Base-by-base conservation (phyloP, 2,888 invertebrate genomes). In the Ceramica pisi region DNA sequence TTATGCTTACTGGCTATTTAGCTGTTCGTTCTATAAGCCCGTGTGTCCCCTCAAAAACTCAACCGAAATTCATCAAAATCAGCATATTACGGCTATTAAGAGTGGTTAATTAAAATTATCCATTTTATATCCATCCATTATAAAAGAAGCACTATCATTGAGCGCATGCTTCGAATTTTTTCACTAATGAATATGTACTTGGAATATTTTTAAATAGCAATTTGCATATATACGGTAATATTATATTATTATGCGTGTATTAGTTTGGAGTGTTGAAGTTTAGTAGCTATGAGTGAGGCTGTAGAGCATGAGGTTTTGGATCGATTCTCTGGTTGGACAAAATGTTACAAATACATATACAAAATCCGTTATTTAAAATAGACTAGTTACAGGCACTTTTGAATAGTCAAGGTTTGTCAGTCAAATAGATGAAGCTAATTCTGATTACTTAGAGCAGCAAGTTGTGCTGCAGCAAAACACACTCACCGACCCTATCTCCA, bases 141-240 rank as follows among this genome's bases (percentile, higher is more conserved):
- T 55, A 21, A 21, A 59, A 35, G 67, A 56, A 65, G 51, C 51
- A 9, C 23, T 9, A n/a, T 10, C 48, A 67, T 51, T 57, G 68
- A 80, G 48, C 60, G 60, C 73, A 81, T 82, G 51, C 56, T 71
- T 78, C 1, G 14, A 23, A 84, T 82, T 61, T 23, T 69, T 78
- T 56, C 21, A 31, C 60, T 84, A 84, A 84, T 84, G 71, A 84
- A 73, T 77, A 81, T 76, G 82, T 84, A 72, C 60, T 4, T 12
- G 48, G 69, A 55, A 53, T 61, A 53, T 53, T 48, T 71, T 56
- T 41, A 56, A 71, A 75, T 60, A 73, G 1, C 56, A 57, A 81
- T 76, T 76, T 59, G 53, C 26, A 68, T 76, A 80, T 60, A 64
- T 67, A 67, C 44, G 1, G 19, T 63, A 12, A 31, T 35, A 63